Percentiles rank a stretch among this genome's conserved stretches.
phyloP scores from a whole-genome alignment of 2,113 vertebrate species.

The Sceloporus undulatus region DNA sequence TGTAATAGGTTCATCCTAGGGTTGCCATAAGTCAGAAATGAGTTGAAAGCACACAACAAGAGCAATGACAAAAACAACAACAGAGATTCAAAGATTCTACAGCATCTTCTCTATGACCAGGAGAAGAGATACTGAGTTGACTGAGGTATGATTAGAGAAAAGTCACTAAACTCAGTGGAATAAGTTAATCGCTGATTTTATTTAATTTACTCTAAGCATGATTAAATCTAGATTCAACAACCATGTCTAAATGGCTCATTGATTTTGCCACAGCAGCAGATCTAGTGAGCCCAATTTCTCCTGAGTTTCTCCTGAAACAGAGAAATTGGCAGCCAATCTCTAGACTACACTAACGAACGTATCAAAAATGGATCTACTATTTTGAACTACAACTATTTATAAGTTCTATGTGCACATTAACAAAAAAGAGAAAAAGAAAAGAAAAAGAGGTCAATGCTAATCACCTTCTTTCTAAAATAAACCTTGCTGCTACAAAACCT shows the following conservation, averaged over 20 bases:
- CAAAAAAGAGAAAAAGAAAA: background rate
- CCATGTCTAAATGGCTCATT: background rate
- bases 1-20: too few species aligned
- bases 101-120: too few species aligned
- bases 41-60: too few species aligned
- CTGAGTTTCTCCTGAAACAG: too few species aligned
- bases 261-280: background rate
- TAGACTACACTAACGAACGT: accelerated
- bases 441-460: background rate
- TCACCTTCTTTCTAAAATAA: slow-evolving; percentile 35
- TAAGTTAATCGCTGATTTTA: too few species aligned
- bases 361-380: background rate
- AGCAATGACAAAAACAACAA: too few species aligned
- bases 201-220: background rate
- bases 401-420: slow-evolving; percentile 2
- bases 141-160: background rate
- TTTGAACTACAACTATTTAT: background rate
- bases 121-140: background rate
- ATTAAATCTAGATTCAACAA: background rate
- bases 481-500: slow-evolving; percentile 18
- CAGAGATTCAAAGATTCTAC: background rate
- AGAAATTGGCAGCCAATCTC: background rate
- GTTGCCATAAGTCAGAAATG: too few species aligned
- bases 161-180: background rate
- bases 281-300: background rate